Percentiles rank a stretch among this genome's conserved stretches.
Conservation (phyloP, 2,797 vertebrate genomes). For the Trematomus bernacchii region DNA sequence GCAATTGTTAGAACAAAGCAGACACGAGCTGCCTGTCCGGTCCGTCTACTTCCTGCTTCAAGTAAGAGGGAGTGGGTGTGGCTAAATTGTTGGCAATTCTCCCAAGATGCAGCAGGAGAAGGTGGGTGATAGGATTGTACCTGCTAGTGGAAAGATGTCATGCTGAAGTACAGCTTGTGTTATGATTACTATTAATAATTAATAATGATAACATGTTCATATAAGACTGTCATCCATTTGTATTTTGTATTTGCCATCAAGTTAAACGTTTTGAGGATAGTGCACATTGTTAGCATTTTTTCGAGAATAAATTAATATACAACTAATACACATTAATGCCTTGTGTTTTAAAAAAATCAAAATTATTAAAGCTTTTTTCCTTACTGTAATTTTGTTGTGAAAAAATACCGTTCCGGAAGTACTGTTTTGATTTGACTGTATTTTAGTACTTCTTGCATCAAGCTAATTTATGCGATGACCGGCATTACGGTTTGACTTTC, state of each 20-base stretch:
- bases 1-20: too few relatives aligned
- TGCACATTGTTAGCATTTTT: too few relatives aligned
- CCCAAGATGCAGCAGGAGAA: not conserved
- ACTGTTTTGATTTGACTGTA: too few relatives aligned
- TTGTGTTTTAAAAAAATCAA: not conserved
- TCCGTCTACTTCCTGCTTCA: slow-evolving; percentile 53
- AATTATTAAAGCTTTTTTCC: too few relatives aligned
- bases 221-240: too few relatives aligned
- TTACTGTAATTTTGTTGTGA: too few relatives aligned
- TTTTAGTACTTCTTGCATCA: not conserved
- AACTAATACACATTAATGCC: too few relatives aligned
- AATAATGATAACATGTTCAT: not conserved
- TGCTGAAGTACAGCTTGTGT: not conserved
- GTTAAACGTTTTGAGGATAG: too few relatives aligned
- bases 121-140: not conserved
- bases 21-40: too few relatives aligned
- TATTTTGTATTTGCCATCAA: too few relatives aligned
- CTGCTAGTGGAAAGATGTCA: too few relatives aligned
- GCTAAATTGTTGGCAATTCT: not conserved
- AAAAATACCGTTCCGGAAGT: not conserved
- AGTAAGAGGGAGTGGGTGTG: slow-evolving; percentile 39
- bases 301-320: too few relatives aligned
- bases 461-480: not conserved
- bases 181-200: not conserved
- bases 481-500: rapidly evolving